Evolutionary conservation across 2,113 vertebrate species (phyloP).

Genomic region (Pandion haliaetus): DNA sequence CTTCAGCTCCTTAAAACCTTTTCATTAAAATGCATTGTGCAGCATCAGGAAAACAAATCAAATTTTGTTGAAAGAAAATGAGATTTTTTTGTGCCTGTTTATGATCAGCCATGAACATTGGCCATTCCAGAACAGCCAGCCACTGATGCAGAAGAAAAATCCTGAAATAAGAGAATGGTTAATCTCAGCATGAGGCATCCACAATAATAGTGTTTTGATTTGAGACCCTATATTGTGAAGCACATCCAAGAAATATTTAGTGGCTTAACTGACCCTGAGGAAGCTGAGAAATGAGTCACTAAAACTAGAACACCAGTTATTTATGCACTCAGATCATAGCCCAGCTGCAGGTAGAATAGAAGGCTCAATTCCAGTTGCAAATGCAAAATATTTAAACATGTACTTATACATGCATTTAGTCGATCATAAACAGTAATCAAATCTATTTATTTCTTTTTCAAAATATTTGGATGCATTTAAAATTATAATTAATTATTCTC

Average conservation of each 20-base stretch:
- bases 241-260: background rate
- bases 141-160: background rate
- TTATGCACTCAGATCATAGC: background rate
- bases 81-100: background rate
- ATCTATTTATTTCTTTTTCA: conserved; percentile 7
- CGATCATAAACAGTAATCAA: background rate
- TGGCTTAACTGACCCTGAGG: background rate
- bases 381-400: background rate
- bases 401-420: background rate
- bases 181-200: background rate
- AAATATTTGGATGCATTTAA: background rate
- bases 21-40: background rate
- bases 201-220: background rate
- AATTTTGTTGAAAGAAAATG: background rate
- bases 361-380: background rate
- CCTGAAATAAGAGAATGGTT: background rate
- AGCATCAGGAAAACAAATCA: background rate
- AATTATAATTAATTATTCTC: background rate
- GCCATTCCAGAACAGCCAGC: background rate
- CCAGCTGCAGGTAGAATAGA: conserved; percentile 32
- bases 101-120: background rate
- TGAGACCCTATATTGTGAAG: background rate
- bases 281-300: conserved; percentile 9
- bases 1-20: background rate
- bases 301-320: background rate